Base-by-base conservation (phyloP, 2,113 vertebrate species). In the Brachypodius melanocephalos region DNA sequence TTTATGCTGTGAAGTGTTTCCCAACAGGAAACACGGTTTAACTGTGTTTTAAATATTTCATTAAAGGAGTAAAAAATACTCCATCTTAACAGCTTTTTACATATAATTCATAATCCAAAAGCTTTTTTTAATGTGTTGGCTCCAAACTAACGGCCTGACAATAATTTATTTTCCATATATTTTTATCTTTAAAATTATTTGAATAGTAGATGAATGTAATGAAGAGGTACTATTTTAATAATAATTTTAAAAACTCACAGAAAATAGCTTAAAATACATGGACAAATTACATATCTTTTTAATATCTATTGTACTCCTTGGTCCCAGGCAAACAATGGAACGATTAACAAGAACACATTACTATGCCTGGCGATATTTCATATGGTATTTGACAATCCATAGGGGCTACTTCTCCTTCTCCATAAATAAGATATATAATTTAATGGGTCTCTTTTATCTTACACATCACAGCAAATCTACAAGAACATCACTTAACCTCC, bases 351-450 rank as follows among this genome's bases (percentile, higher is more conserved):
- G 96, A 97, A 93, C 34, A 74, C 89, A 97, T 97, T 96, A 92
- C 67, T 43, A 88, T 94, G 76, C 82, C 90, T 79, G 32, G 61
- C 4, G 3, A 90, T 97, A 97, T 96, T 98, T 98, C 92, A 97
- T 86, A 93, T 28, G 49, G 55, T 92, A 96, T 97, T 98, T 98
- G 97, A 97, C 94, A 97, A 97, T 96, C 96, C 96, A 88, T 90
- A 93, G 96, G 95, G 97, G 94, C 92, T 94, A 95, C 88, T 97
- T 98, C 90, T 96, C 36, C 81, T 96, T 97, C 76, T 94, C 96
- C 85, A 97, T 97, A 97, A 98, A 98, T 98, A 97, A 98, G 94
- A 98, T 95, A 97, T 95, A 97, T 93, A 97, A 97, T 97, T 94
- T 97, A 97, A 97, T 97, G 95, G 79, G 62, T 94, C 54, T 97